Evolutionary conservation across 2,113 vertebrate genomes (phyloP).

Genomic region (Dolichotis patagonum): DNA sequence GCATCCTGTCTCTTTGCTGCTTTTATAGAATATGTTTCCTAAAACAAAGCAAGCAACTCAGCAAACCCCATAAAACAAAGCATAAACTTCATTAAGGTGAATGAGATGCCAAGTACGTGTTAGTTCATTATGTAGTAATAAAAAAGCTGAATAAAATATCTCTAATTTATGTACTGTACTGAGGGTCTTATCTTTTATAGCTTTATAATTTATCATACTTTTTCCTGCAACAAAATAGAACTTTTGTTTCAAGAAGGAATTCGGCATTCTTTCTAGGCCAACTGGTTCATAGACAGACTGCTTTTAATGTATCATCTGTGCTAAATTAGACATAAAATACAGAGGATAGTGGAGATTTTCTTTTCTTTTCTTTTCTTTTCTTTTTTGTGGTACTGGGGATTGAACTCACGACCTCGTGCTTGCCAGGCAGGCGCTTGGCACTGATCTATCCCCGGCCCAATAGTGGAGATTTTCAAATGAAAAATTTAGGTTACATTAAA

Average conservation of each 20-base stretch:
- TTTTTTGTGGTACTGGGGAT: no score
- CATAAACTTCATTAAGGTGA: neutral
- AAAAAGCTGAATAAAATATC: neutral
- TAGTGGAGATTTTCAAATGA: neutral
- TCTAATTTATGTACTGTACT: neutral
- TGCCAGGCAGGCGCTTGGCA: no score
- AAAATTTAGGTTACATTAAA: constrained; percentile 12
- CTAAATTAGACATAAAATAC: neutral
- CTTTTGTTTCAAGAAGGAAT: constrained; percentile 1
- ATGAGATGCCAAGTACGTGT: neutral
- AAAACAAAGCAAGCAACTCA: neutral
- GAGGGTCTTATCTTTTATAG: neutral
- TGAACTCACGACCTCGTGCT: no score
- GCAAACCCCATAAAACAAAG: neutral
- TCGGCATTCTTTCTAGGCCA: neutral
- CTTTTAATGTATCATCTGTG: neutral
- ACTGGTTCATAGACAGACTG: neutral
- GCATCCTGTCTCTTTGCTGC: neutral
- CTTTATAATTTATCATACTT: neutral
- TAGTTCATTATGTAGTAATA: neutral
- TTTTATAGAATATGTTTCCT: neutral
- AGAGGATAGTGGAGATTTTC: neutral
- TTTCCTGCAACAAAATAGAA: neutral
- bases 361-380: no score
- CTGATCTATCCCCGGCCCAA: no score